Percentiles rank a stretch among this genome's conserved stretches.
Conservation (phyloP, 2,888 invertebrate species). For the Trichogramma evanescens region DNA sequence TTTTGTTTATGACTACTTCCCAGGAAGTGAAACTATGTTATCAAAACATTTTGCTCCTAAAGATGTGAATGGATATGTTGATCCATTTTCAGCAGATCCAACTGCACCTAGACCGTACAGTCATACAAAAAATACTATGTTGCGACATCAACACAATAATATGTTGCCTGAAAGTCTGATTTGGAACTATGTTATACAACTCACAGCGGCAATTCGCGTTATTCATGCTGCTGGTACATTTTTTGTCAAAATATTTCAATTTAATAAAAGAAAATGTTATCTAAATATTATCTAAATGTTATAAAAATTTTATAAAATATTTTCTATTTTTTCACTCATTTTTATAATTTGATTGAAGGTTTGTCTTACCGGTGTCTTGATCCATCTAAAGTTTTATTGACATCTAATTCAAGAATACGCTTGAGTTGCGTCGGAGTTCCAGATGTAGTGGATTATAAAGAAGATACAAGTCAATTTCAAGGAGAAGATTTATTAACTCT, state of each 20-base stretch:
- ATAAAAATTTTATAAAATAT: too few relatives aligned
- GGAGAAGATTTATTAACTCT: conserved; percentile 89
- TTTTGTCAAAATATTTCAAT: neutral
- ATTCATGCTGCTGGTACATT: conserved; percentile 65
- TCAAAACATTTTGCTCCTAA: conserved; percentile 71
- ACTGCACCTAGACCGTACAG: conserved; percentile 73
- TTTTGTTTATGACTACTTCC: conserved; percentile 93
- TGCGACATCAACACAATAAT: conserved; percentile 65
- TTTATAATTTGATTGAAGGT: conserved; percentile 41
- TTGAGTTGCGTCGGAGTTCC: conserved; percentile 74
- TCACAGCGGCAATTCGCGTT: conserved; percentile 85
- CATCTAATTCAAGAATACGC: conserved; percentile 67
- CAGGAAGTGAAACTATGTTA: conserved; percentile 81
- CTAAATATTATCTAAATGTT: neutral
- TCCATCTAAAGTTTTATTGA: conserved; percentile 83
- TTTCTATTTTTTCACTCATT: neutral
- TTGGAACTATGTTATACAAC: conserved; percentile 93
- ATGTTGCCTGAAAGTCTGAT: conserved; percentile 83
- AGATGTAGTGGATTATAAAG: conserved; percentile 65
- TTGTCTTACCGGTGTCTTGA: conserved; percentile 79
- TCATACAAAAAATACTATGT: conserved; percentile 74
- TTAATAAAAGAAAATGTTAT: neutral
- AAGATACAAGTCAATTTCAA: conserved; percentile 68
- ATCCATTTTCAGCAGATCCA: conserved; percentile 79
- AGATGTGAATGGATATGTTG: conserved; percentile 60